Conservation (phyloP, 2,888 invertebrate species). For the Thalpophila matura region DNA sequence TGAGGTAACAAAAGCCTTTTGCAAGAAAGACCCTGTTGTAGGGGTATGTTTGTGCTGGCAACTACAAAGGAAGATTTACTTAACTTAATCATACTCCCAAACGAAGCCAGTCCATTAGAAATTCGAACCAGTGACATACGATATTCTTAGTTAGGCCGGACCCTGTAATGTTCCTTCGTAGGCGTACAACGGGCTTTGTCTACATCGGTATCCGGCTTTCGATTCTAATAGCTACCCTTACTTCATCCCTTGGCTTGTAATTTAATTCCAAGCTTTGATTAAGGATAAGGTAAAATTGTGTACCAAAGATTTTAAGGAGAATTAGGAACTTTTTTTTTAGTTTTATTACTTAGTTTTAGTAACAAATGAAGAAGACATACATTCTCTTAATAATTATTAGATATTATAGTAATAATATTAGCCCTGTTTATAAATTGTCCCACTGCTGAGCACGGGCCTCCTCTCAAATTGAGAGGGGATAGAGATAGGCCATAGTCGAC, state of each 20-base stretch:
- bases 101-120: conserved; percentile 44
- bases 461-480: too few relatives aligned
- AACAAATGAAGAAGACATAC: not conserved
- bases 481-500: too few relatives aligned
- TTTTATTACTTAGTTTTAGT: not conserved
- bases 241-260: conserved; percentile 11
- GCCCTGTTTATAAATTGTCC: too few relatives aligned
- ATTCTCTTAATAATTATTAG: too few relatives aligned
- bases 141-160: conserved; percentile 16
- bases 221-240: conserved; percentile 12
- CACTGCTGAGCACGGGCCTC: too few relatives aligned
- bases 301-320: not conserved
- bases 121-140: conserved; percentile 40
- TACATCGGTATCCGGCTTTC: conserved; percentile 9
- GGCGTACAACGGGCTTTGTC: conserved; percentile 25
- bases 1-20: too few relatives aligned
- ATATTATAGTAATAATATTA: too few relatives aligned
- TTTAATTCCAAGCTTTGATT: conserved; percentile 47
- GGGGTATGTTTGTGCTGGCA: conserved; percentile 16
- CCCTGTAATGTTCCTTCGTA: conserved; percentile 12
- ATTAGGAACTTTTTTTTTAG: not conserved
- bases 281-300: conserved; percentile 11
- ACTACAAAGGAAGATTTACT: conserved; percentile 40
- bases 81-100: conserved; percentile 25
- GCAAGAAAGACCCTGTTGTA: too few relatives aligned